Conservation (phyloP, 2,113 vertebrate species). For the Rhea pennata region DNA sequence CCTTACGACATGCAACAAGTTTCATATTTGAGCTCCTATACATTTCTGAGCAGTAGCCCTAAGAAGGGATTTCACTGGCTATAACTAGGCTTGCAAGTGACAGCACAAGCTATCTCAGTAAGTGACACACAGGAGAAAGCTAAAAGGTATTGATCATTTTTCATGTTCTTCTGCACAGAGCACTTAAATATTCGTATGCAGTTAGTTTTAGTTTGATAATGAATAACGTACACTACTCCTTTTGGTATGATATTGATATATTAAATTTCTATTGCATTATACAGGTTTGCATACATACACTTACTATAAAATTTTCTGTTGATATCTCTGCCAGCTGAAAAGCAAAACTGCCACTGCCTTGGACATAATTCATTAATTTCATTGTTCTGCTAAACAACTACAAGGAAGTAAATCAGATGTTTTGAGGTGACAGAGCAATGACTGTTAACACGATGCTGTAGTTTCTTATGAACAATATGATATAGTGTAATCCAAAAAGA, state of each 20-base stretch:
- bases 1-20: background rate
- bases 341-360: background rate
- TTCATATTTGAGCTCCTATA: background rate
- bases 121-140: background rate
- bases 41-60: background rate
- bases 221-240: background rate
- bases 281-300: background rate
- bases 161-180: background rate
- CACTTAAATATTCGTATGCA: background rate
- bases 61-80: background rate
- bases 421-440: constrained; percentile 3
- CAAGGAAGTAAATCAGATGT: constrained; percentile 38
- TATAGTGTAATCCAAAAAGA: constrained; percentile 36
- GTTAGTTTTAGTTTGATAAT: background rate
- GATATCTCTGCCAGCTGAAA: background rate
- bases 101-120: background rate
- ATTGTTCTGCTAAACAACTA: constrained; percentile 12
- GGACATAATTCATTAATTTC: constrained; percentile 42
- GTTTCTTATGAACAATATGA: constrained; percentile 19
- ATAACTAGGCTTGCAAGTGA: background rate
- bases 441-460: background rate
- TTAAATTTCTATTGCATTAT: background rate
- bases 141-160: background rate
- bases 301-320: background rate
- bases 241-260: background rate